phyloP scores from a whole-genome alignment of 1,140 invertebrate species.

The Bombus balteatus region DNA sequence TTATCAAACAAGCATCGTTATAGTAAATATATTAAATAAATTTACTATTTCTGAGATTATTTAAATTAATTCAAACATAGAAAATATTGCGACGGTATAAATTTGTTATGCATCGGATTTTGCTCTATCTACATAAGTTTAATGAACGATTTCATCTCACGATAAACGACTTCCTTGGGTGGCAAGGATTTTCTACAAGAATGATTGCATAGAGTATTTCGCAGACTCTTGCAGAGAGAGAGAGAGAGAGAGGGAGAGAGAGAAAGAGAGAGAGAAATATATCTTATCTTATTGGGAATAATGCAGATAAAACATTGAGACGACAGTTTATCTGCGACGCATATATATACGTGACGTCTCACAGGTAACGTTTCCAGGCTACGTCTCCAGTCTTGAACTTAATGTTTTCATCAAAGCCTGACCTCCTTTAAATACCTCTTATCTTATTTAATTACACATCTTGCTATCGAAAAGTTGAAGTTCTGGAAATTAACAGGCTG shows the following conservation, averaged over 20 bases:
- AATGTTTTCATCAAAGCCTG: not conserved
- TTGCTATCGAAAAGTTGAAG: no score
- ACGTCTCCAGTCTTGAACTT: slow-evolving; percentile 14
- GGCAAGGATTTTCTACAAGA: not conserved
- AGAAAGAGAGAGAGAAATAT: not conserved
- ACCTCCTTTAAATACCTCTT: not conserved
- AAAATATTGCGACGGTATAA: not conserved
- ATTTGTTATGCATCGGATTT: not conserved
- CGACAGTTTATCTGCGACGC: slow-evolving; percentile 31
- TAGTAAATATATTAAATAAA: no score
- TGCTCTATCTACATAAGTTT: not conserved
- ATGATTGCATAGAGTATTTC: slow-evolving; percentile 5
- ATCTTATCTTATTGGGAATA: slow-evolving; percentile 24
- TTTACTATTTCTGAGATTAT: not conserved
- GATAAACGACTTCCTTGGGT: not conserved
- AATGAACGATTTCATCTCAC: not conserved
- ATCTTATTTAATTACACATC: not conserved
- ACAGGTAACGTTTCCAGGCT: slow-evolving; percentile 3
- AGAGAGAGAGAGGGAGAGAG: not conserved
- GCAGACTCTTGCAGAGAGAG: not conserved
- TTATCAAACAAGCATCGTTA: not conserved
- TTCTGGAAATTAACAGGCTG: not conserved
- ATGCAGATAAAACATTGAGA: not conserved
- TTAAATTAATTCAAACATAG: not conserved
- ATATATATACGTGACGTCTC: slow-evolving; percentile 6